Conservation (phyloP, 2,113 vertebrate genomes). For the Jacana jacana region DNA sequence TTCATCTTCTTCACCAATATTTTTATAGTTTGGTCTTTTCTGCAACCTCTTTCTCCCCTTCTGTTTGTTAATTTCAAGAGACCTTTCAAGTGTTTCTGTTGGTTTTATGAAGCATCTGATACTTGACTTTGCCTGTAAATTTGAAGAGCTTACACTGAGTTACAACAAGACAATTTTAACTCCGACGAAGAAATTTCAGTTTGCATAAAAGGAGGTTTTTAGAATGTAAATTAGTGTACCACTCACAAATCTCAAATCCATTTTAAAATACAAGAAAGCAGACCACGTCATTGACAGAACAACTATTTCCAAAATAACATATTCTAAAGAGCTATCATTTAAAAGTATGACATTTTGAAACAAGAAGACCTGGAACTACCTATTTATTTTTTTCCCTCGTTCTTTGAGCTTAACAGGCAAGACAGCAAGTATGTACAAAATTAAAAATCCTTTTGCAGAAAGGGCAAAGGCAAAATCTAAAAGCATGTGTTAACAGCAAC, state of each 20-base stretch:
- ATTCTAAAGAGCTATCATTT: not conserved
- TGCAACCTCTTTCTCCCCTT: slow-evolving; percentile 88
- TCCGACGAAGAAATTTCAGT: not conserved
- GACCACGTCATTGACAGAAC: not conserved
- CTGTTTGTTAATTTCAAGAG: slow-evolving; percentile 93
- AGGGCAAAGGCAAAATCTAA: not conserved
- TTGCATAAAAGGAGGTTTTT: not conserved
- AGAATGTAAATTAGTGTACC: not conserved
- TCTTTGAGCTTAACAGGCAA: not conserved
- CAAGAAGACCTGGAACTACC: not conserved
- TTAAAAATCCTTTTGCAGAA: not conserved
- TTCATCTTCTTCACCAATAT: slow-evolving; percentile 95
- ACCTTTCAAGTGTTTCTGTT: slow-evolving; percentile 90
- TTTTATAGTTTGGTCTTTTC: slow-evolving; percentile 98
- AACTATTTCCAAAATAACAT: not conserved
- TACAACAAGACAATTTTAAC: not conserved
- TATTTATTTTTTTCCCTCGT: not conserved
- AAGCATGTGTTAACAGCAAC: not conserved
- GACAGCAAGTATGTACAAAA: not conserved
- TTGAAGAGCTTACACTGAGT: not conserved
- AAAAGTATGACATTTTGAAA: not conserved
- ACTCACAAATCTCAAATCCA: not conserved
- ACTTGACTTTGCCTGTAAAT: slow-evolving; percentile 78
- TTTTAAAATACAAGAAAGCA: not conserved
- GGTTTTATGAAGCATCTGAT: slow-evolving; percentile 94